A percentile compares a stretch with the other conserved stretches of the same genome.
phyloP scores from a whole-genome alignment of 2,888 invertebrate genomes.

The Spisula subtruncata region DNA sequence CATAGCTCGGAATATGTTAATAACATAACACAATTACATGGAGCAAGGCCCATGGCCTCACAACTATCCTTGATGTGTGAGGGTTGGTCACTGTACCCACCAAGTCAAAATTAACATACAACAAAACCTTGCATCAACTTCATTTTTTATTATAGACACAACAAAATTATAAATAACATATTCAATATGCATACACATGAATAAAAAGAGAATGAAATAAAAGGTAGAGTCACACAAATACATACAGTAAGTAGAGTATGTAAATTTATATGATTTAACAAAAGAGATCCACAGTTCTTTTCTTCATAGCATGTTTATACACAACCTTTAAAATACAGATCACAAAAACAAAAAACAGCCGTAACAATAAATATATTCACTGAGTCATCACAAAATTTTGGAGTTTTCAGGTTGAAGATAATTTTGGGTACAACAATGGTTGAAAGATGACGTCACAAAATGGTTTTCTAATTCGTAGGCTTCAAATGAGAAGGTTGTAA shows the following conservation, averaged over 20 bases:
- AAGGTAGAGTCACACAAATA: neutral
- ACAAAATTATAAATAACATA: slow-evolving; percentile 60
- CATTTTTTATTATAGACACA: slow-evolving; percentile 57
- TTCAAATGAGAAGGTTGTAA: no score
- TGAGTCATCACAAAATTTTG: neutral
- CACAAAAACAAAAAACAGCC: neutral
- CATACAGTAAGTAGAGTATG: neutral
- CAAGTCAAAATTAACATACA: neutral
- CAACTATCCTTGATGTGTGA: no score
- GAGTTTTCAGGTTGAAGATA: no score
- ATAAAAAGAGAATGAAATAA: neutral
- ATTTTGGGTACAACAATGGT: no score
- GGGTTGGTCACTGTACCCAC: no score
- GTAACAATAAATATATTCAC: neutral
- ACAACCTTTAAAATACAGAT: slow-evolving; percentile 10
- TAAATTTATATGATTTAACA: slow-evolving; percentile 1
- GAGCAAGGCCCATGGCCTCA: no score
- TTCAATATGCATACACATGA: slow-evolving; percentile 48
- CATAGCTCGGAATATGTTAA: no score
- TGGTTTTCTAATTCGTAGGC: no score
- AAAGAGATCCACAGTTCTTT: slow-evolving; percentile 18
- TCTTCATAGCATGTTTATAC: neutral
- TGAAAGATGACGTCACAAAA: no score
- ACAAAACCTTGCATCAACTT: neutral
- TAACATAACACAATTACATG: no score